phyloP scores from a whole-genome alignment of 2,113 vertebrate species.

The Cromileptes altivelis region DNA sequence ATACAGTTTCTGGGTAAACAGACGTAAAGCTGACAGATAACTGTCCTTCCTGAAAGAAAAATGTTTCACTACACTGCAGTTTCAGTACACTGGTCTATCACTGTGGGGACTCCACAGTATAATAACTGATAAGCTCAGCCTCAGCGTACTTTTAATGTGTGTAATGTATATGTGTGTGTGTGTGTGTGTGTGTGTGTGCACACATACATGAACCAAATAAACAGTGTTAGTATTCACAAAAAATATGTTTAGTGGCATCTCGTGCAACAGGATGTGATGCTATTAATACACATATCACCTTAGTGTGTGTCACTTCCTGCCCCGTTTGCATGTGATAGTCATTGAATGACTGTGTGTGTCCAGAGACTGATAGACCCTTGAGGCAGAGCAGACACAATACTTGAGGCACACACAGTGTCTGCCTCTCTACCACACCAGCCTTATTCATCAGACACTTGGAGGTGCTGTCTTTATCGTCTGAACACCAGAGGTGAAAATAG shows the following conservation, averaged over 20 bases:
- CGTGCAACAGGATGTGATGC: conserved; percentile 7
- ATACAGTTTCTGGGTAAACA: not conserved
- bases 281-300: not conserved
- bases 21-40: not conserved
- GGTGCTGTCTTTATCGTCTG: conserved; percentile 37
- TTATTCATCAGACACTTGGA: conserved; percentile 61
- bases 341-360: conserved; percentile 23
- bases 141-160: not conserved
- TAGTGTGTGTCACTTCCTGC: conserved; percentile 12
- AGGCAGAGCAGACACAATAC: conserved; percentile 66
- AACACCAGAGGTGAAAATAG: conserved; percentile 37
- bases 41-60: not conserved
- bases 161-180: not conserved
- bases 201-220: too few species aligned
- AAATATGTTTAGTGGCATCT: not conserved
- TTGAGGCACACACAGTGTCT: conserved; percentile 45
- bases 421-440: conserved; percentile 23
- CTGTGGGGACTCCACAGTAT: conserved; percentile 24
- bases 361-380: conserved; percentile 56
- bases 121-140: not conserved
- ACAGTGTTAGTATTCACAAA: not conserved
- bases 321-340: conserved; percentile 16
- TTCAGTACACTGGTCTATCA: not conserved
- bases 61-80: not conserved
- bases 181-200: not conserved